Conservation (phyloP, 2,113 vertebrate species). For the Embiotoca jacksoni region DNA sequence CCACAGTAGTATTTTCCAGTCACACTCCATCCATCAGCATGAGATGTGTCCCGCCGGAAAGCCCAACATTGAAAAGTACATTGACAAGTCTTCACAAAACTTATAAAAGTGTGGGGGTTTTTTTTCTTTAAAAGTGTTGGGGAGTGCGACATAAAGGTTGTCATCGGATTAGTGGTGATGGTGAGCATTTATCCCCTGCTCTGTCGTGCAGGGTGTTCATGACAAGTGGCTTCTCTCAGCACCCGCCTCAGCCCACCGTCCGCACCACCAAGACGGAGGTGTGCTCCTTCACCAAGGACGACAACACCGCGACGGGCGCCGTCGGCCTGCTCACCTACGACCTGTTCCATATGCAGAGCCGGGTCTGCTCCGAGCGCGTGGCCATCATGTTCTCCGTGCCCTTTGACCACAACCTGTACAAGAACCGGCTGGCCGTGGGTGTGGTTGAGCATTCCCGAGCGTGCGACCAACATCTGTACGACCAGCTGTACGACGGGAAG, state of each 20-base stretch:
- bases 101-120: slow-evolving; percentile 42
- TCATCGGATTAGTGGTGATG: slow-evolving; percentile 6
- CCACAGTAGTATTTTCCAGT: slow-evolving; percentile 67
- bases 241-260: slow-evolving; percentile 80
- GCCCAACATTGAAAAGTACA: slow-evolving; percentile 58
- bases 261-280: slow-evolving; percentile 64
- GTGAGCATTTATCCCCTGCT: slow-evolving; percentile 21
- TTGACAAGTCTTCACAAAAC: slow-evolving; percentile 58
- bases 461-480: slow-evolving; percentile 78
- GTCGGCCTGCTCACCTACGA: slow-evolving; percentile 83
- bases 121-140: slow-evolving; percentile 26
- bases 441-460: slow-evolving; percentile 48
- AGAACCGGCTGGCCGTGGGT: slow-evolving; percentile 77
- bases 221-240: slow-evolving; percentile 75
- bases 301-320: slow-evolving; percentile 72
- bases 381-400: slow-evolving; percentile 83
- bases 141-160: slow-evolving; percentile 33
- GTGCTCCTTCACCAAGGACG: slow-evolving; percentile 82
- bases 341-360: slow-evolving; percentile 75
- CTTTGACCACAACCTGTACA: slow-evolving; percentile 75
- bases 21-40: slow-evolving; percentile 80
- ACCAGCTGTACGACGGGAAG: slow-evolving; percentile 78
- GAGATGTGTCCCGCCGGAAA: slow-evolving; percentile 55
- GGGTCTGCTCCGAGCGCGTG: slow-evolving; percentile 61
- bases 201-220: slow-evolving; percentile 72